Evolutionary conservation across 2,113 vertebrate genomes (phyloP).

Genomic region (Physeter macrocephalus): DNA sequence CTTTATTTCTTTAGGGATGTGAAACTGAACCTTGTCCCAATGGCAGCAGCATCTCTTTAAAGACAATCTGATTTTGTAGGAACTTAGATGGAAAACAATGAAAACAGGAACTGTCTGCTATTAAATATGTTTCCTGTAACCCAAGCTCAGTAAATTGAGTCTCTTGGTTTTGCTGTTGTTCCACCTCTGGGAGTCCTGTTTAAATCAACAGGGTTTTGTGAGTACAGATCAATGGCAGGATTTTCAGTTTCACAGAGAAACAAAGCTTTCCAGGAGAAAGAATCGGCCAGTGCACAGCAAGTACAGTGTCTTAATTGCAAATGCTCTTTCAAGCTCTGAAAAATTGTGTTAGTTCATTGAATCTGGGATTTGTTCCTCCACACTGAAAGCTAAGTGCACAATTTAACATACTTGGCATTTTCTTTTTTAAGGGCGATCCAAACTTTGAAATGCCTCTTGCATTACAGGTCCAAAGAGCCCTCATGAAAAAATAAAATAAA

Average conservation of each 20-base stretch:
- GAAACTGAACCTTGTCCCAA: constrained; percentile 58
- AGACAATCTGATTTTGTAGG: constrained; percentile 63
- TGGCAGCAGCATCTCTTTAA: constrained; percentile 57
- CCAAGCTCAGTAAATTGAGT: constrained; percentile 49
- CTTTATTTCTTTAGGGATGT: constrained; percentile 56
- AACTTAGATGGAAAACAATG: constrained; percentile 62
- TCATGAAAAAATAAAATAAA: constrained; percentile 30
- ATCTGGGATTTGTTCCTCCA: neutral
- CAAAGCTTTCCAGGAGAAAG: constrained; percentile 41
- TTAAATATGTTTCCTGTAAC: constrained; percentile 69
- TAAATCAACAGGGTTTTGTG: constrained; percentile 58
- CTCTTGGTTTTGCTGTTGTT: constrained; percentile 38
- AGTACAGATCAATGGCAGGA: constrained; percentile 35
- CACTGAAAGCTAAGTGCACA: neutral
- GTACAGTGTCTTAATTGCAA: neutral
- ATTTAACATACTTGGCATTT: constrained; percentile 30
- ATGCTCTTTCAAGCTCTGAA: neutral
- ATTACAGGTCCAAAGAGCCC: neutral
- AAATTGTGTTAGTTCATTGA: neutral
- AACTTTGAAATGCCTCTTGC: constrained; percentile 25
- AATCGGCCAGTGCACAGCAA: neutral
- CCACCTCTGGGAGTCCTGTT: constrained; percentile 33
- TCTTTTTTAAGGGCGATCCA: neutral
- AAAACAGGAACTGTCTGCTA: constrained; percentile 69
- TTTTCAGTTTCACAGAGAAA: constrained; percentile 47